Conservation (phyloP, 2,797 vertebrate species). For the Rhinichthys osculus region DNA sequence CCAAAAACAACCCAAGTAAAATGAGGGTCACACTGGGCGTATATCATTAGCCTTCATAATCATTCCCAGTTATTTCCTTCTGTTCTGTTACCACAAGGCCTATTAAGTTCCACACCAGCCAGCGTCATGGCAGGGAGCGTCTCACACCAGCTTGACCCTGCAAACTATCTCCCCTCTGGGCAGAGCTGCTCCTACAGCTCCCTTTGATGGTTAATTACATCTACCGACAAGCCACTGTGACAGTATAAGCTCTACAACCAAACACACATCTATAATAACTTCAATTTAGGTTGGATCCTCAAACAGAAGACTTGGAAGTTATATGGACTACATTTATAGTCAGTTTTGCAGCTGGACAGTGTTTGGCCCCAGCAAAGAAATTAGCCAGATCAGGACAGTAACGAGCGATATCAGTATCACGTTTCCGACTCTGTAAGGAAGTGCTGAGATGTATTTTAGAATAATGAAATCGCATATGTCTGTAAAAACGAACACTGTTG, state of each 20-base stretch:
- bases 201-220: conserved; percentile 42
- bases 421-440: neutral
- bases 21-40: conserved; percentile 24
- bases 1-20: conserved; percentile 11
- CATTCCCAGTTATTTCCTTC: conserved; percentile 29
- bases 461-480: neutral
- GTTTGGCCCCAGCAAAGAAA: neutral
- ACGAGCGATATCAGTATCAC: neutral
- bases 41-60: conserved; percentile 43
- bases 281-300: neutral
- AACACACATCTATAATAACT: conserved; percentile 20
- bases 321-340: neutral
- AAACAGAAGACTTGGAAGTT: neutral
- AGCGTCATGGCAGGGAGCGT: conserved; percentile 19
- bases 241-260: conserved; percentile 23
- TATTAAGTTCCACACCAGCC: conserved; percentile 13
- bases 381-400: neutral
- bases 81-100: neutral
- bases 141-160: conserved; percentile 26
- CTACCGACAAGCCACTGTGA: conserved; percentile 11
- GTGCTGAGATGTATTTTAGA: conserved; percentile 8
- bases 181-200: neutral
- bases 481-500: neutral
- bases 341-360: neutral
- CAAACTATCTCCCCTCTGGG: conserved; percentile 25